Evolutionary conservation across 2,888 invertebrate genomes (phyloP), one percentile per base, ranked within the genome.

Genomic region (Heteromyza rotundicornis): DNA sequence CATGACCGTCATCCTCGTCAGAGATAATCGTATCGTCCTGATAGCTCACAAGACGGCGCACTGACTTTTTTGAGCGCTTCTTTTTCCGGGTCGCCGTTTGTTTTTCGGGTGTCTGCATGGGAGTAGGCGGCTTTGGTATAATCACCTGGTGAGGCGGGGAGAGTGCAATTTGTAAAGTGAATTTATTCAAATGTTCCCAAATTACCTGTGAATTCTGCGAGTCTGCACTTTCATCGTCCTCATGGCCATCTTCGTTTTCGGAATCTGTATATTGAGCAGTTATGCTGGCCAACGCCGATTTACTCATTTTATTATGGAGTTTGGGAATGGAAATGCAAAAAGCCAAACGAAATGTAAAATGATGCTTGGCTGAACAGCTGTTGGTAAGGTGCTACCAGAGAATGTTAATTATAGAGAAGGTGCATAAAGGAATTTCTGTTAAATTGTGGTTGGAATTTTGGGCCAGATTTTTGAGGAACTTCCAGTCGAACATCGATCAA

Each of bases 181-280:
- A 12, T n/a, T n/a, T n/a, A n/a, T n/a, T n/a, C n/a, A n/a, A n/a
- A n/a, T n/a, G n/a, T n/a, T n/a, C n/a, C 19, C 16, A 17, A 16
- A n/a, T 59, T 56, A 81, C 83, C 73, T 80, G 69, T 1, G 80
- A 83, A 76, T 59, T 85, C 80, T 75, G 85, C 74, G 73, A 83
- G 49, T 80, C 81, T 57, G 65, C 84, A 27, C 80, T 80, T 8
- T 76, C 74, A 14, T 77, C 79, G 63, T 80, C 82, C 63, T 86
- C 86, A 58, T 86, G 86, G 19, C 90, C 91, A 71, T 93, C 94
- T 82, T 95, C 95, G 57, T 92, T 93, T 84, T 95, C 95, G 0
- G 95, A 95, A 82, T 95, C 95, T 1, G 95, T 95, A 81, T 95
- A 95, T 49, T 92, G 92, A 24, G 93, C 95, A 56, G 94, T 95